Percentiles rank a stretch among this genome's conserved stretches.
Evolutionary conservation across 2,797 vertebrate species (phyloP).

Genomic region (Potorous gilbertii): DNA sequence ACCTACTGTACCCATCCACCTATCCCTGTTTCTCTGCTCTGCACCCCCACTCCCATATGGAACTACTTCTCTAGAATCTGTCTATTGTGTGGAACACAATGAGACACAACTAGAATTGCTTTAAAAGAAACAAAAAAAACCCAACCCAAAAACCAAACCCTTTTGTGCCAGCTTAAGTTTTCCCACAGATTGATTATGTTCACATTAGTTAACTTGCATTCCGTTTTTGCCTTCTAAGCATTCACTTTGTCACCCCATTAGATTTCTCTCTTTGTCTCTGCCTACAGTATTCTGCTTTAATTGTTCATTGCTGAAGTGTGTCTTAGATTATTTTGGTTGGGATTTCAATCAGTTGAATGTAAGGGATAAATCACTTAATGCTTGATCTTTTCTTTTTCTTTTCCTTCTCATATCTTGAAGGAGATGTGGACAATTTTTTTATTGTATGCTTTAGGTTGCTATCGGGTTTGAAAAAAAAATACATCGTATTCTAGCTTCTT

Average conservation of each 20-base stretch:
- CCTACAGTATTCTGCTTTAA: constrained; percentile 3
- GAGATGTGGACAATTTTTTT: background rate
- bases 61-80: background rate
- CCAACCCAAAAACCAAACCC: background rate
- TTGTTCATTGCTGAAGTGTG: constrained; percentile 16
- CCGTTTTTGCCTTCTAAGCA: background rate
- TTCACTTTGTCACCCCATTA: background rate
- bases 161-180: constrained; percentile 13
- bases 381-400: background rate
- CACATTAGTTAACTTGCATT: background rate
- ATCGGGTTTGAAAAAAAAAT: background rate
- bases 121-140: constrained; percentile 15
- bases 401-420: background rate
- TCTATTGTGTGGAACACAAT: background rate
- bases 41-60: background rate
- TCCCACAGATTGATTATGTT: background rate
- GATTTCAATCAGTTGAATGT: background rate
- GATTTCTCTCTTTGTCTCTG: constrained; percentile 25
- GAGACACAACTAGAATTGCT: constrained; percentile 28
- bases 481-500: background rate
- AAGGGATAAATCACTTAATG: background rate
- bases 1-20: background rate
- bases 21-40: background rate
- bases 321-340: background rate
- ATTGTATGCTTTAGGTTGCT: background rate